These are phyloP conservation scores for Rotaria sp. DNA, from an alignment of 2,888 invertebrate genomes.

Conservation along the genomic window DNA sequence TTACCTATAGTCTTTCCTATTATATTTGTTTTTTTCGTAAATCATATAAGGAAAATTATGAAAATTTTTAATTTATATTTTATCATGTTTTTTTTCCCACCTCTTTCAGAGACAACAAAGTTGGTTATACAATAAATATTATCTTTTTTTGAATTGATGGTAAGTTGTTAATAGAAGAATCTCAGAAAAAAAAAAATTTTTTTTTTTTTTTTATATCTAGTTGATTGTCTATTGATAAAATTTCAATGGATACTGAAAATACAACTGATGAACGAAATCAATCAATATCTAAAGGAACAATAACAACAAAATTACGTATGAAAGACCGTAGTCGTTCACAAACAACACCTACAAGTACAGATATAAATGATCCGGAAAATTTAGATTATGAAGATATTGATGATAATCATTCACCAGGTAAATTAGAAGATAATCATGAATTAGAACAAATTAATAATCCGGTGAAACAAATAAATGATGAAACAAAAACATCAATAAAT, in stretches of 20 bases:
- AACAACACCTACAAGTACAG: neutral
- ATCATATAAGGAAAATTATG: neutral
- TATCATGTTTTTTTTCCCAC: neutral
- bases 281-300: neutral
- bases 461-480: neutral
- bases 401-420: neutral
- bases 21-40: neutral
- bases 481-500: neutral
- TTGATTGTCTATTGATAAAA: neutral
- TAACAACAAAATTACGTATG: neutral
- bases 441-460: neutral
- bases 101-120: slow-evolving; percentile 3
- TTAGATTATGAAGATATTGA: slow-evolving; percentile 28
- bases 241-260: neutral
- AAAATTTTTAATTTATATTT: neutral
- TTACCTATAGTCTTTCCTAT: neutral
- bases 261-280: neutral
- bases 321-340: slow-evolving; percentile 10
- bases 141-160: neutral
- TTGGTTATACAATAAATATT: neutral
- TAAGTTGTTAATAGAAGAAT: neutral
- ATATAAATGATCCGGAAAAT: slow-evolving; percentile 28
- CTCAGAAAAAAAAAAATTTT: neutral
- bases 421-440: neutral
- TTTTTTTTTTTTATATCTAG: no score